Conservation (phyloP, 2,113 vertebrate genomes). For the Paedocypris sp. region DNA sequence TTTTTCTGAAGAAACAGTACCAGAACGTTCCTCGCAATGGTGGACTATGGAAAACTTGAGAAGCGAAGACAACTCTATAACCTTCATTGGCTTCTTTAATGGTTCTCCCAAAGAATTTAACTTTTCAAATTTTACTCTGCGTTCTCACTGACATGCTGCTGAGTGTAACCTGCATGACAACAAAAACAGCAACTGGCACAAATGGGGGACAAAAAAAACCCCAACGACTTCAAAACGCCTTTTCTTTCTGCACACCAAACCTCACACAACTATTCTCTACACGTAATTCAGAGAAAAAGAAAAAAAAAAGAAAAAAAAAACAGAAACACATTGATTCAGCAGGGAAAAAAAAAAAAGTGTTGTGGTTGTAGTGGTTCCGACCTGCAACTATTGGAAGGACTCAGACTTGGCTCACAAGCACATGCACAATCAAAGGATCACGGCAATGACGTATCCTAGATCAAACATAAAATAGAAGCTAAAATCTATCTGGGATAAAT, state of each 20-base stretch:
- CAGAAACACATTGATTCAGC: neutral
- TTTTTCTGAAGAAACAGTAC: too few species aligned
- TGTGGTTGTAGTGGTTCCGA: neutral
- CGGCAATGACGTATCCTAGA: constrained; percentile 70
- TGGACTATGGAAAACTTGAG: too few species aligned
- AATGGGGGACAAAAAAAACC: neutral
- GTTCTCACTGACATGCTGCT: too few species aligned
- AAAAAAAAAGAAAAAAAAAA: neutral
- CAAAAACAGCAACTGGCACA: neutral
- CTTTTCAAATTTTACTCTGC: too few species aligned
- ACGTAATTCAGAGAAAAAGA: neutral
- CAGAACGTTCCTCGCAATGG: too few species aligned
- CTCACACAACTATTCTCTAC: constrained; percentile 46
- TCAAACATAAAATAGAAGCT: constrained; percentile 72
- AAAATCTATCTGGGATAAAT: constrained; percentile 46
- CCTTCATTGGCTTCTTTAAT: too few species aligned
- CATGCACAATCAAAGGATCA: constrained; percentile 88
- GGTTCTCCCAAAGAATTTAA: too few species aligned
- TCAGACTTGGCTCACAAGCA: constrained; percentile 75
- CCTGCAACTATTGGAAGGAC: constrained; percentile 44
- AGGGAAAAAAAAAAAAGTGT: neutral
- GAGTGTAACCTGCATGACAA: too few species aligned
- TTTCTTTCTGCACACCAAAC: constrained; percentile 56
- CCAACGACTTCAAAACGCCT: neutral
- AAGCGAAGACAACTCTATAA: too few species aligned